phyloP scores from a whole-genome alignment of 2,888 invertebrate genomes.

The Caenorhabditis panamensis region DNA sequence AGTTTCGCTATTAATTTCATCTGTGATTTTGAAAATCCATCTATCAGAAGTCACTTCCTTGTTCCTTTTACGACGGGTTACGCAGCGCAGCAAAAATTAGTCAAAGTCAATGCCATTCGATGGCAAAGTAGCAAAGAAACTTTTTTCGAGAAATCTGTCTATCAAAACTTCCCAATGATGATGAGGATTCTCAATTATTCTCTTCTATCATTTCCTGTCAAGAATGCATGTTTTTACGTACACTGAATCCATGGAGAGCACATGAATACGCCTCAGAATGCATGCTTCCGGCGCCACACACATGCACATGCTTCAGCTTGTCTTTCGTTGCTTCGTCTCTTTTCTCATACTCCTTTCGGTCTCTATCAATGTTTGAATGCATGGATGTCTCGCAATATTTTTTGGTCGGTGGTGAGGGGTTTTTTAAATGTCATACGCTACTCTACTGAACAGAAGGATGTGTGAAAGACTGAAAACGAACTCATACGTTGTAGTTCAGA shows the following conservation, averaged over 20 bases:
- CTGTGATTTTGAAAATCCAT: neutral
- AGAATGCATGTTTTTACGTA: constrained; percentile 1
- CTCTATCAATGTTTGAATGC: constrained; percentile 44
- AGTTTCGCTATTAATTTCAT: too few relatives aligned
- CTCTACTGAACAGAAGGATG: constrained; percentile 25
- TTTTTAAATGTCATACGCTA: constrained; percentile 15
- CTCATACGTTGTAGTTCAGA: too few relatives aligned
- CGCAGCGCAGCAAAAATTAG: neutral
- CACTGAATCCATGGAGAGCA: constrained; percentile 21
- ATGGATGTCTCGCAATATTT: constrained; percentile 30
- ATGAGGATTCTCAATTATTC: neutral
- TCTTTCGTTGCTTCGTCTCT: constrained; percentile 4
- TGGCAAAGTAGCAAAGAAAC: neutral
- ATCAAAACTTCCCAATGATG: too few relatives aligned
- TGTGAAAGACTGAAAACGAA: too few relatives aligned
- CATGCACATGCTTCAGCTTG: constrained; percentile 23
- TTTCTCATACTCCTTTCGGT: constrained; percentile 9
- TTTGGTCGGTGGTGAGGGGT: neutral
- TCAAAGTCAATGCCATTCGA: neutral
- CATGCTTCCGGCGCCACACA: constrained; percentile 36
- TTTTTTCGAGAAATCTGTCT: too few relatives aligned
- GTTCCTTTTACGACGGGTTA: neutral
- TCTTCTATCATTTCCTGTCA: neutral
- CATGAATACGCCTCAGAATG: constrained; percentile 25
- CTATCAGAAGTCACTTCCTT: neutral